Evolutionary conservation across 2,113 vertebrate genomes (phyloP).

Genomic region (Nyctereutes procyonoides): DNA sequence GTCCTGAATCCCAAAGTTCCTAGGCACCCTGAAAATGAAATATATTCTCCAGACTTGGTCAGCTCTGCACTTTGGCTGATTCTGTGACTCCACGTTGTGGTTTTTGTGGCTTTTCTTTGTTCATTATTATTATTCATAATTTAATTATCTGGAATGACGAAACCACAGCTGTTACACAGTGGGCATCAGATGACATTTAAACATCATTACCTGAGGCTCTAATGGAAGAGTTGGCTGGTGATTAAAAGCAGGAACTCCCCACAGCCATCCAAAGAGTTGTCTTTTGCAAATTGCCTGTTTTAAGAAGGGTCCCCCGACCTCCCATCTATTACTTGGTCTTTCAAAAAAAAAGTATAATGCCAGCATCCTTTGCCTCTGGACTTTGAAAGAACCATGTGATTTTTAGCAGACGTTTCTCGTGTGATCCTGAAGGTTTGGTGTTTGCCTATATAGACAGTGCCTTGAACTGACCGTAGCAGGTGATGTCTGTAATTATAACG

Average conservation of each 20-base stretch:
- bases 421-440: not conserved
- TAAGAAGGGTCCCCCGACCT: not conserved
- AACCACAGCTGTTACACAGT: constrained; percentile 80
- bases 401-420: too few relatives aligned
- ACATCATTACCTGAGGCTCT: constrained; percentile 58
- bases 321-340: not conserved
- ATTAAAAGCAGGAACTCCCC: constrained; percentile 68
- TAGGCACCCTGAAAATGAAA: not conserved
- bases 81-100: not conserved
- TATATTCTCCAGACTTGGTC: constrained; percentile 58
- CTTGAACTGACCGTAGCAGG: not conserved
- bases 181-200: constrained; percentile 85
- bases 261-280: constrained; percentile 17
- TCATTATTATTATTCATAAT: constrained; percentile 78
- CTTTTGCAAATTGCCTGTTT: constrained; percentile 75
- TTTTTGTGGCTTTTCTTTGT: constrained; percentile 63
- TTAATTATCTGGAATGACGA: constrained; percentile 83
- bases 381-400: not conserved
- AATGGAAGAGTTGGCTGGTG: constrained; percentile 78
- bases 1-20: not conserved
- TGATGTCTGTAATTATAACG: rapidly evolving
- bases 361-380: not conserved
- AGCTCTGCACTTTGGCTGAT: constrained; percentile 62
- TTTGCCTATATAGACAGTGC: rapidly evolving
- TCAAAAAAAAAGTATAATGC: not conserved